phyloP scores from a whole-genome alignment of 1,140 invertebrate genomes.

The Antheraea pernyi region DNA sequence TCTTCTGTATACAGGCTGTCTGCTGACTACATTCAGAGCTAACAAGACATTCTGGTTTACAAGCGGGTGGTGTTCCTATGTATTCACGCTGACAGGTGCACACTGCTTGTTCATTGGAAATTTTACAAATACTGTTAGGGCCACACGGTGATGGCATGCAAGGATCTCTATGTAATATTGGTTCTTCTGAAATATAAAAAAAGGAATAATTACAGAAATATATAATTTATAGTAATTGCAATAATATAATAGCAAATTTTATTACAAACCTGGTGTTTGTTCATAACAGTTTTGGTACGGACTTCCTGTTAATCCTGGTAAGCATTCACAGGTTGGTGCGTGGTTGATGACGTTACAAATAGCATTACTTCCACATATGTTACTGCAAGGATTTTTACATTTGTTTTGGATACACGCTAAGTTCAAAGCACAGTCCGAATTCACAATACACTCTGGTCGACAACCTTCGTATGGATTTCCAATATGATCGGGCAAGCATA shows the following conservation, averaged over 20 bases:
- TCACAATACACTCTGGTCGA: constrained; percentile 83
- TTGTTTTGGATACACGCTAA: constrained; percentile 81
- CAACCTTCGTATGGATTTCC: constrained; percentile 84
- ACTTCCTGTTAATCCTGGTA: constrained; percentile 80
- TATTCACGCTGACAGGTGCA: constrained; percentile 82
- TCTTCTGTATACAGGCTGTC: constrained; percentile 73
- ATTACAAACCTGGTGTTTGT: constrained; percentile 38
- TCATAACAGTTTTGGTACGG: constrained; percentile 75
- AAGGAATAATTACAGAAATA: constrained; percentile 39
- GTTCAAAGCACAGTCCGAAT: constrained; percentile 81
- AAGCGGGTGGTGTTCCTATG: constrained; percentile 72
- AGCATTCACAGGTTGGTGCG: constrained; percentile 79
- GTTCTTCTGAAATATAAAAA: constrained; percentile 7
- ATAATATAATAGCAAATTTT: no score
- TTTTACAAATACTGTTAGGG: constrained; percentile 85
- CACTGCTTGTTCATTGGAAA: constrained; percentile 83
- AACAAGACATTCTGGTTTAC: constrained; percentile 79
- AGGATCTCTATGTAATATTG: constrained; percentile 75
- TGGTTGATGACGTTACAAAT: constrained; percentile 82
- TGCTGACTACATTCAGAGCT: constrained; percentile 76
- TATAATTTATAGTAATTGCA: not conserved
- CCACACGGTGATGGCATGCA: constrained; percentile 90
- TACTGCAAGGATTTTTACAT: constrained; percentile 84
- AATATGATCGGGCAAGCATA: constrained; percentile 82
- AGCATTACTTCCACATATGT: constrained; percentile 83